Evolutionary conservation across 2,113 vertebrate genomes (phyloP).

Genomic region (Suncus etruscus): DNA sequence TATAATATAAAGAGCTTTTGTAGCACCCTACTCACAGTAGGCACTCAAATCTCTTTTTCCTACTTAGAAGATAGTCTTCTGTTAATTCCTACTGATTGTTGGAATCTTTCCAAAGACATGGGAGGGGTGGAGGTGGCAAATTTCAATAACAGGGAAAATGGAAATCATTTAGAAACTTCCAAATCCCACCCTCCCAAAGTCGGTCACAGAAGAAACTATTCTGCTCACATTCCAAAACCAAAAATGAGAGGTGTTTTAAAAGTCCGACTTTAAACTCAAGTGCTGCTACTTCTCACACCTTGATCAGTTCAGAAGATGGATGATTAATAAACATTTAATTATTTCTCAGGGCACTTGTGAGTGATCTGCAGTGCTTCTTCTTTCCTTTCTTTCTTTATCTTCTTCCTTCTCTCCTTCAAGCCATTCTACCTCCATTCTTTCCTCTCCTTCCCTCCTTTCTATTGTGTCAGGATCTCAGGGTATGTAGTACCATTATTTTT

Average conservation of each 20-base stretch:
- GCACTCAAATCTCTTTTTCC: background rate
- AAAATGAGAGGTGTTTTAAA: background rate
- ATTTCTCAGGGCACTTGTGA: slow-evolving; percentile 9
- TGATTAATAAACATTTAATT: slow-evolving; percentile 60
- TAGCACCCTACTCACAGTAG: background rate
- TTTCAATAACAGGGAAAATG: slow-evolving; percentile 8
- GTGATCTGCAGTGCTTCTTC: background rate
- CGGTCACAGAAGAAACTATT: background rate
- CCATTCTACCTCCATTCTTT: background rate
- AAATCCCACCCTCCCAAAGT: slow-evolving; percentile 37
- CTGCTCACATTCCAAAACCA: background rate
- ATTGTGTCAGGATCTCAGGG: background rate
- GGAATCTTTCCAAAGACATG: background rate
- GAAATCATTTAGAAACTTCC: slow-evolving; percentile 6
- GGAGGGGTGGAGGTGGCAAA: background rate
- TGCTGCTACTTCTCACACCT: background rate
- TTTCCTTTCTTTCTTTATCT: no score
- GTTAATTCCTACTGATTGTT: background rate
- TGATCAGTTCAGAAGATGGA: background rate
- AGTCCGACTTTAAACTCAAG: background rate
- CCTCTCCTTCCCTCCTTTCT: background rate
- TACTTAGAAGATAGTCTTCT: background rate
- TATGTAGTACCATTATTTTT: background rate
- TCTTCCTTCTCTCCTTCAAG: background rate
- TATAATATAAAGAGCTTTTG: background rate